phyloP scores from a whole-genome alignment of 2,797 vertebrate species.

The Pyrocephalus nanus region DNA sequence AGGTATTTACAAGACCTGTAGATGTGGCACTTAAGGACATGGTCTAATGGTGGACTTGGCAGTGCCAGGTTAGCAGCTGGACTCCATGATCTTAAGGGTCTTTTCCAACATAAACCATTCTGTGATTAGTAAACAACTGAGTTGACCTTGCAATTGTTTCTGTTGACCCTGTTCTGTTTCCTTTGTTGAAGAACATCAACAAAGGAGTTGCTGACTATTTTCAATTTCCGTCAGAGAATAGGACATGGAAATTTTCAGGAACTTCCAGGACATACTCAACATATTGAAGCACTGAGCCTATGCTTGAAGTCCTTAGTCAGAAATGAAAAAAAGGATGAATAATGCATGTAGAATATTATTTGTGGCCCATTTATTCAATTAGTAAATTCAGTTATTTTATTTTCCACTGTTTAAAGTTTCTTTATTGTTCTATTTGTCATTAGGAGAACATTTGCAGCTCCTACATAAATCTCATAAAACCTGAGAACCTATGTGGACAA shows the following conservation, averaged over 20 bases:
- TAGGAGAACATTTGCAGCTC: not conserved
- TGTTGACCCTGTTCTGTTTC: not conserved
- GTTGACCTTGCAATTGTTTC: not conserved
- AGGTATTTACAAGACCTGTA: not conserved
- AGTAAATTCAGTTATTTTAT: not conserved
- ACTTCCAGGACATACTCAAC: not conserved
- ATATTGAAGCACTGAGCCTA: not conserved
- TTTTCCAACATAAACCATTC: not conserved
- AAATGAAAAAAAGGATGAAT: not conserved
- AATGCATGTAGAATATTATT: not conserved
- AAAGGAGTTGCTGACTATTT: not conserved
- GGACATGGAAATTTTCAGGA: not conserved
- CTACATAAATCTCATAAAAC: not conserved
- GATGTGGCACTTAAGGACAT: not conserved
- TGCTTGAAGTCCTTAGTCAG: not conserved
- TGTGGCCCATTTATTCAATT: not conserved
- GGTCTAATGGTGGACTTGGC: not conserved
- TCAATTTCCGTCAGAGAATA: not conserved
- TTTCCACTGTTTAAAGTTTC: not conserved
- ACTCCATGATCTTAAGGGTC: not conserved
- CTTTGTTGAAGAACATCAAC: not conserved
- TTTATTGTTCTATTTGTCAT: not conserved
- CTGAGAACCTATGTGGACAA: not conserved
- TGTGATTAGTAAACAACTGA: not conserved
- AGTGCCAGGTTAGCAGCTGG: not conserved